These are phyloP conservation scores for Scylla paramamosain DNA, from an alignment of 1,140 invertebrate species.

Conservation along the genomic window DNA sequence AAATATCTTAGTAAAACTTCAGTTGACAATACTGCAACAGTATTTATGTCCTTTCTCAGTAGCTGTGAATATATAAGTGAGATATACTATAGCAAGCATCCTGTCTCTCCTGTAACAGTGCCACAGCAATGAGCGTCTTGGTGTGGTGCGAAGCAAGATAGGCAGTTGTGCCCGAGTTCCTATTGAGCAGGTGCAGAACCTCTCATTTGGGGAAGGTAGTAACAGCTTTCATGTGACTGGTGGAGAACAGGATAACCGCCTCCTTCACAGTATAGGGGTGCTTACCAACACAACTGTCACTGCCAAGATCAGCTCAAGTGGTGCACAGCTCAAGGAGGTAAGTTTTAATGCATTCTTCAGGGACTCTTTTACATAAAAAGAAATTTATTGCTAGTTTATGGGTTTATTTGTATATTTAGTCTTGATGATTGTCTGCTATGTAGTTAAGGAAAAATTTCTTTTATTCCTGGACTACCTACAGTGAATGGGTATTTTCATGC, in stretches of 20 bases:
- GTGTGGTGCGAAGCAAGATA: slow-evolving; percentile 80
- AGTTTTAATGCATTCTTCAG: background rate
- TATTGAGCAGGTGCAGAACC: slow-evolving; percentile 80
- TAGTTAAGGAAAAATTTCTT: too few relatives aligned
- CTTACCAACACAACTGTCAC: slow-evolving; percentile 43
- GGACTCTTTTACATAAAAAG: background rate
- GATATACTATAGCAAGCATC: background rate
- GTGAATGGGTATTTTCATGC: too few relatives aligned
- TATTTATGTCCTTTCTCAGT: too few relatives aligned
- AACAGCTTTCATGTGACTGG: slow-evolving; percentile 71
- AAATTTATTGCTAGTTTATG: too few relatives aligned
- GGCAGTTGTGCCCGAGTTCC: slow-evolving; percentile 75
- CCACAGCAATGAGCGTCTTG: slow-evolving; percentile 82
- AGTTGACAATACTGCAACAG: too few relatives aligned
- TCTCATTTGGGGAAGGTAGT: slow-evolving; percentile 78
- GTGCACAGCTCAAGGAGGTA: slow-evolving; percentile 77
- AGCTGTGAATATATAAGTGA: too few relatives aligned
- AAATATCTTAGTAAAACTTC: too few relatives aligned
- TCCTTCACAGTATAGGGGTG: slow-evolving; percentile 57
- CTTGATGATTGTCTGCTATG: too few relatives aligned
- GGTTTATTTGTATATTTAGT: too few relatives aligned
- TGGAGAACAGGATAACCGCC: slow-evolving; percentile 67
- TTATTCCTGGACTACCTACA: too few relatives aligned
- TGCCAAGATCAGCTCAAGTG: slow-evolving; percentile 71
- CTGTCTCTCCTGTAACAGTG: slow-evolving; percentile 76